Evolutionary conservation across 1,140 invertebrate species (phyloP).

Genomic region (Metaphire vulgaris): DNA sequence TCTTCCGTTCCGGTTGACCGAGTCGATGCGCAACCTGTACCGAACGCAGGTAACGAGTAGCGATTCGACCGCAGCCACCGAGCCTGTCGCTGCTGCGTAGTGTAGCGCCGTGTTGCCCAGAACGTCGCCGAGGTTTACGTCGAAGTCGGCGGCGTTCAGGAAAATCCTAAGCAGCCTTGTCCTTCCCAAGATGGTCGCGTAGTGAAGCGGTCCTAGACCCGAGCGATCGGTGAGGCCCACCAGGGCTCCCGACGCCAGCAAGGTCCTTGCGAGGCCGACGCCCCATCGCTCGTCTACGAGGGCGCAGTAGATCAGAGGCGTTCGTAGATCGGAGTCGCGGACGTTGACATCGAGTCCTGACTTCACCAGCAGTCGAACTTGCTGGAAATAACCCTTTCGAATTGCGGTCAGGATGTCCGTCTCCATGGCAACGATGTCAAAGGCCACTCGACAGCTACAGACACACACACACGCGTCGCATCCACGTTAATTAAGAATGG

Average conservation of each 20-base stretch:
- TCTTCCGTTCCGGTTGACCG: neutral
- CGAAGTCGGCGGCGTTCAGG: constrained; percentile 41
- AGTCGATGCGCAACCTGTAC: neutral
- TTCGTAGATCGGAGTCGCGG: constrained; percentile 34
- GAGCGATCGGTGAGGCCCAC: constrained; percentile 34
- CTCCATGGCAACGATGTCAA: neutral
- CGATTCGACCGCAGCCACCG: constrained; percentile 33
- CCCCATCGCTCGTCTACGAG: constrained; percentile 41
- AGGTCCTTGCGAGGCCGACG: constrained; percentile 36
- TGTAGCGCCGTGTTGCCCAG: constrained; percentile 45
- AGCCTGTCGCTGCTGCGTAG: constrained; percentile 39
- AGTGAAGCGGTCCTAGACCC: constrained; percentile 42
- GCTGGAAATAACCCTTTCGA: constrained; percentile 39
- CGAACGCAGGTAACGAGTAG: constrained; percentile 19
- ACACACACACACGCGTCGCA: no score
- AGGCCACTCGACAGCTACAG: no score
- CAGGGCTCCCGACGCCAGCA: constrained; percentile 42
- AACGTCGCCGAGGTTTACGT: constrained; percentile 37
- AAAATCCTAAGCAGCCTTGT: constrained; percentile 35
- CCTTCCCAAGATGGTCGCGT: constrained; percentile 41
- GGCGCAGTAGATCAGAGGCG: constrained; percentile 41
- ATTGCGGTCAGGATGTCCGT: constrained; percentile 28
- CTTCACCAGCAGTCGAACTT: constrained; percentile 38
- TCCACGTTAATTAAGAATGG: no score
- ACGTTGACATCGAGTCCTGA: constrained; percentile 36